A percentile compares a stretch with the other conserved stretches of the same genome.
Conservation (phyloP, 2,113 vertebrate genomes). For the Okapia johnstoni region DNA sequence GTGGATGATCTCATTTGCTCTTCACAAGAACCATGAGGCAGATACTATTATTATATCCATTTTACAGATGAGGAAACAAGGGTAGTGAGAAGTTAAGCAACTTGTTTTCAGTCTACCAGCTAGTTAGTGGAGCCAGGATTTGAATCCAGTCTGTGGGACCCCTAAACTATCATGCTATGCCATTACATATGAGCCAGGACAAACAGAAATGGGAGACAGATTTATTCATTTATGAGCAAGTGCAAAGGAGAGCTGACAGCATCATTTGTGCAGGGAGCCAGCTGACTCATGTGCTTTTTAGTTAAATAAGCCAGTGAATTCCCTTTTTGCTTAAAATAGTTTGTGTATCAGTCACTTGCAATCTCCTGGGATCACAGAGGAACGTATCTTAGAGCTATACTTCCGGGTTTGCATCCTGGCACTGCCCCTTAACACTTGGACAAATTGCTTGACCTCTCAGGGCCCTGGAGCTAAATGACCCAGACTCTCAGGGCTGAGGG, state of each 20-base stretch:
- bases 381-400: background rate
- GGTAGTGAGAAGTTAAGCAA: background rate
- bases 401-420: background rate
- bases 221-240: background rate
- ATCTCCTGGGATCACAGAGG: background rate
- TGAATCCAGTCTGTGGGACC: background rate
- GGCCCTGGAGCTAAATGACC: background rate
- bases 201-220: background rate
- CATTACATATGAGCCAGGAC: background rate
- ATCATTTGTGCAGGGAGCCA: background rate
- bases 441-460: background rate
- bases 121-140: background rate
- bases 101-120: background rate
- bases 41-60: background rate
- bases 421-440: background rate
- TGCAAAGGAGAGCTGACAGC: background rate
- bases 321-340: constrained; percentile 27
- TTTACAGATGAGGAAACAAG: background rate
- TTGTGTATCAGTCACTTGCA: background rate
- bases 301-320: background rate
- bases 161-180: background rate
- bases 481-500: background rate
- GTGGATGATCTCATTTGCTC: background rate
- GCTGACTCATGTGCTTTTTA: constrained; percentile 21
- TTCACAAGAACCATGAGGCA: background rate